These are phyloP conservation scores for Caenorhabditis latens DNA, from an alignment of 1,140 invertebrate species.

Conservation along the genomic window DNA sequence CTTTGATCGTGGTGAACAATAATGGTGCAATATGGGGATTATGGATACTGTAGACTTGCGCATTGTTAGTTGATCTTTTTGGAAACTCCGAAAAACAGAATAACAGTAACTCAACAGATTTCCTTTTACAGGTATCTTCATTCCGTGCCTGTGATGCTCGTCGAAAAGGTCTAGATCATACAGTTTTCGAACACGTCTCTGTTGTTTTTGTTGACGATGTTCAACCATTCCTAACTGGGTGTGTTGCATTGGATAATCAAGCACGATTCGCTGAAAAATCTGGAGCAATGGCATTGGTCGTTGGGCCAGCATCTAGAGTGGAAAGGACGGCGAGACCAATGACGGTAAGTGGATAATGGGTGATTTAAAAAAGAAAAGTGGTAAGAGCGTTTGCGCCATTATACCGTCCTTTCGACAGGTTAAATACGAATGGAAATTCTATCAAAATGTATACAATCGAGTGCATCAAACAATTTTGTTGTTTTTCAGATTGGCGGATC, in stretches of 20 bases:
- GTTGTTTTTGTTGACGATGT: conserved; percentile 66
- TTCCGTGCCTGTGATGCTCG: conserved; percentile 62
- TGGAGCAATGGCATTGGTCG: conserved; percentile 63
- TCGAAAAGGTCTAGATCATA: conserved; percentile 60
- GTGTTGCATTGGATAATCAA: conserved; percentile 66
- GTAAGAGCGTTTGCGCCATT: not conserved
- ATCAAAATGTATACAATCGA: no score
- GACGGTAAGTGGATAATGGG: conserved; percentile 26
- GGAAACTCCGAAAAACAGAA: not conserved
- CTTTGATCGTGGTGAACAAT: not conserved
- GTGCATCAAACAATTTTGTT: no score
- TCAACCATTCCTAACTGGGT: conserved; percentile 63
- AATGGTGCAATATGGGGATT: not conserved
- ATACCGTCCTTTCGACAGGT: not conserved
- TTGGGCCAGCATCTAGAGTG: conserved; percentile 59
- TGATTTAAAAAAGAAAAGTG: not conserved
- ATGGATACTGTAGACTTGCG: not conserved
- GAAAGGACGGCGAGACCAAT: conserved; percentile 46
- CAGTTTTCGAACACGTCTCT: conserved; percentile 59
- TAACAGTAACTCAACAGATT: not conserved
- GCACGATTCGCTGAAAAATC: conserved; percentile 66
- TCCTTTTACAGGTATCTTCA: conserved; percentile 53
- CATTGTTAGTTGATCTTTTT: not conserved
- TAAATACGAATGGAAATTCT: no score
- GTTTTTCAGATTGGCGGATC: conserved; percentile 56